These are phyloP conservation scores for Zaprionus bogoriensis DNA, from an alignment of 2,888 invertebrate species.

Conservation along the genomic window DNA sequence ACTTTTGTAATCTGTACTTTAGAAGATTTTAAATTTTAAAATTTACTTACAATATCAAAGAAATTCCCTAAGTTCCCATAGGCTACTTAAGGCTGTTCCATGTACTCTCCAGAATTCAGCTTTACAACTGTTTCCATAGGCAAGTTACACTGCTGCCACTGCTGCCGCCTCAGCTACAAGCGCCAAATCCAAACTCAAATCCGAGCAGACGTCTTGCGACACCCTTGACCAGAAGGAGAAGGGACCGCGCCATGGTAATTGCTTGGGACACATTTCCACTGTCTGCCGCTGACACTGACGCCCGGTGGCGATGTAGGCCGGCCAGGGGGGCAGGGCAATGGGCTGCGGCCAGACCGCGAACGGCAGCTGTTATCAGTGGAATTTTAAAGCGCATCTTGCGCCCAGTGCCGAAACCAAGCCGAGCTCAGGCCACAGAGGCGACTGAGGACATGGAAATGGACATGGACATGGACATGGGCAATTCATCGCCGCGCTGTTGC, in stretches of 20 bases:
- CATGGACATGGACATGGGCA: conserved; percentile 59
- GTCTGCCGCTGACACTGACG: conserved; percentile 73
- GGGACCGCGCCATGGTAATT: conserved; percentile 52
- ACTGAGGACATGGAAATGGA: conserved; percentile 28
- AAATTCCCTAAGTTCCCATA: too few relatives aligned
- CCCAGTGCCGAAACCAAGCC: conserved; percentile 29
- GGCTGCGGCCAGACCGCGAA: neutral
- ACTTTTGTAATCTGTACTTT: too few relatives aligned
- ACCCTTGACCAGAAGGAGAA: conserved; percentile 23
- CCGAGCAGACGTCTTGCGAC: conserved; percentile 17
- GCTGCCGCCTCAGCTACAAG: neutral
- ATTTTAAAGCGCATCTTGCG: conserved; percentile 71
- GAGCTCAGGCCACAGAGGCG: neutral
- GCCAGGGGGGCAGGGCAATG: neutral
- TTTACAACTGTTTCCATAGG: too few relatives aligned
- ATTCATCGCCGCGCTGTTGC: conserved; percentile 65
- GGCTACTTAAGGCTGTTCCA: too few relatives aligned
- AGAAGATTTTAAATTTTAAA: too few relatives aligned
- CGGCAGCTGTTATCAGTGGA: conserved; percentile 64
- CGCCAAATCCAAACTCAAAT: conserved; percentile 15
- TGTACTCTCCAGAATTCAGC: too few relatives aligned
- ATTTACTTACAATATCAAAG: too few relatives aligned
- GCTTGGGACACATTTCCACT: conserved; percentile 72
- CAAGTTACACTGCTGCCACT: conserved; percentile 25
- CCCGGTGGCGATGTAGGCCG: conserved; percentile 44